Evolutionary conservation across 2,113 vertebrate species (phyloP), one percentile per base, ranked within the genome.

Genomic region (Talpa occidentalis): DNA sequence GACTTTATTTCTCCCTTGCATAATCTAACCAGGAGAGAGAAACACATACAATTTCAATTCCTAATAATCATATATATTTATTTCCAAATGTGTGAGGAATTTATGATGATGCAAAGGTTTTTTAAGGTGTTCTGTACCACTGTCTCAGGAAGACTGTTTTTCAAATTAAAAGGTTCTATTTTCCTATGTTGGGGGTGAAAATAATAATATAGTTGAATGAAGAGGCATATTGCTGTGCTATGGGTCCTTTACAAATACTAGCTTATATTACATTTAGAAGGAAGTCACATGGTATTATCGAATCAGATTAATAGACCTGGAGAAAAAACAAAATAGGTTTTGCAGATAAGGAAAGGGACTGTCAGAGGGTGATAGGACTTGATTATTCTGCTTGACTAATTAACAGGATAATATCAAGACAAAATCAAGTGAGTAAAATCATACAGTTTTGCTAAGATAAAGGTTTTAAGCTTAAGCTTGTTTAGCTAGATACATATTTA

Each of bases 381-480:
- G 64, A 78, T 84, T 69, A 78, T 84, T 79, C 47, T 74, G 12
- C 2, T 26, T 90, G 28, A 14, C 24, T 88, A 54, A n/a, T 54
- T 86, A 66, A 47, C 59, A 91, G 24, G 69, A 40, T 77, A n/a
- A 37, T 35, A 78, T 44, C 35, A 92, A 82, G 37, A 74, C 17
- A 92, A 92, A 97, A 77, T 66, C 40, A 84, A 90, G 19, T 74
- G 62, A 87, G 17, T 76, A 44, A 92, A 64, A 17, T 32, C 28
- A 64, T 24, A 54, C 5, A 74, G 54, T 72, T 91, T 80, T 85
- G 6, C 56, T 37, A 84, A 84, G 28, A 32, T 69, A 85, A 85
- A 95, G 26, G 24, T 17, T 56, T 94, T 78, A 79, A 59, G 32
- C 22, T 90, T 60, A 49, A 73, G 5, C 11, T 82, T 47, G 59